Evolutionary conservation across 2,113 vertebrate species (phyloP).

Genomic region (Saguinus midas): DNA sequence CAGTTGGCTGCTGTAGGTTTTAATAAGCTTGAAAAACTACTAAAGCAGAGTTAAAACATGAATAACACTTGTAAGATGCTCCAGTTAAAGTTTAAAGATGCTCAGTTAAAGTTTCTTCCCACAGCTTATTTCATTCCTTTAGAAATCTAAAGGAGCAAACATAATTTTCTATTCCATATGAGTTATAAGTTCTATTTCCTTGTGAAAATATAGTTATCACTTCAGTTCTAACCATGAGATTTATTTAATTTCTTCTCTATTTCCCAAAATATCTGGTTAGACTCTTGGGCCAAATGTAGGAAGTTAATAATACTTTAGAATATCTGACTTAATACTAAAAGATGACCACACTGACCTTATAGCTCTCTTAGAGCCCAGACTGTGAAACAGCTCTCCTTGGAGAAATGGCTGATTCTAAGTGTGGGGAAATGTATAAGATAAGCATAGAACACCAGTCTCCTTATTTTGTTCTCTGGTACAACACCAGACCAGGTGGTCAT

Average conservation of each 20-base stretch:
- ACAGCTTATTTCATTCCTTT: neutral
- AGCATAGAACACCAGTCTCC: neutral
- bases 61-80: neutral
- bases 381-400: neutral
- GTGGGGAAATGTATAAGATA: neutral
- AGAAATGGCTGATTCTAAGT: neutral
- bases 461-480: neutral
- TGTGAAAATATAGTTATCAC: neutral
- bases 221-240: neutral
- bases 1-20: neutral
- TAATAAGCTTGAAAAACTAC: neutral
- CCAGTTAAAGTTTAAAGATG: neutral
- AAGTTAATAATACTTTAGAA: neutral
- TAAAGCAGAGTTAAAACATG: conserved; percentile 10
- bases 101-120: neutral
- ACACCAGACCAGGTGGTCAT: neutral
- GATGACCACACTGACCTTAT: neutral
- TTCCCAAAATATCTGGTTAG: neutral
- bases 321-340: neutral
- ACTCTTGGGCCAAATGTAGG: neutral
- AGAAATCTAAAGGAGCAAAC: conserved; percentile 30
- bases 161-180: neutral
- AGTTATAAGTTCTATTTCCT: neutral
- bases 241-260: conserved; percentile 6
- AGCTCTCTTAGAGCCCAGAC: neutral